Conservation (phyloP, 2,888 invertebrate genomes). For the Norana najaformis region DNA sequence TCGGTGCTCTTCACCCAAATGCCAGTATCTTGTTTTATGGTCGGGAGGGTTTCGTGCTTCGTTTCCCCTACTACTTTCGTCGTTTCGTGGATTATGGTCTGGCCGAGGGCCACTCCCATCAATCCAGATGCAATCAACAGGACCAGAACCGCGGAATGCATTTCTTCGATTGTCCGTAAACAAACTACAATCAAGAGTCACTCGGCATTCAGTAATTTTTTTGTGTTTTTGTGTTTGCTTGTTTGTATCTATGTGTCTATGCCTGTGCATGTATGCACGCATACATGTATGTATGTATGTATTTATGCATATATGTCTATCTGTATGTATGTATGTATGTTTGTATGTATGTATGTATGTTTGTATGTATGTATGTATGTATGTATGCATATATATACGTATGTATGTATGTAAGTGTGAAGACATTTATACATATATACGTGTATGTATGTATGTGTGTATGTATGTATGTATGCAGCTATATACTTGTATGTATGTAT, state of each 20-base stretch:
- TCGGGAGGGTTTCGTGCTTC: not conserved
- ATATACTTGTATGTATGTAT: too few species aligned
- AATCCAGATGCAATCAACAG: not conserved
- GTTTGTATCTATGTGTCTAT: not conserved
- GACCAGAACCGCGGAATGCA: not conserved
- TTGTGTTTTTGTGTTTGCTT: not conserved
- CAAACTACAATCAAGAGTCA: not conserved
- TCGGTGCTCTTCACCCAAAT: not conserved
- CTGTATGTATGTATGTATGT: not conserved
- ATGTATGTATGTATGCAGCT: too few species aligned
- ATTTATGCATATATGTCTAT: not conserved
- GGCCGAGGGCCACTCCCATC: not conserved
- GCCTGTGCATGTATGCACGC: not conserved
- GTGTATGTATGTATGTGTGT: too few species aligned
- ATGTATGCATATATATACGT: too few species aligned
- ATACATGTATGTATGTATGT: not conserved
- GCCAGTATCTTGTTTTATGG: not conserved
- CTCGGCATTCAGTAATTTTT: not conserved
- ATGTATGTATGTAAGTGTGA: too few species aligned
- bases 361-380: not conserved
- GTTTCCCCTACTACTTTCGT: too few species aligned
- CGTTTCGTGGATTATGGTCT: too few species aligned
- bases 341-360: not conserved
- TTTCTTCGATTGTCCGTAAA: not conserved
- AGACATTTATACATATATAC: too few species aligned